A percentile compares a stretch with the other conserved stretches of the same genome.
phyloP scores from a whole-genome alignment of 2,113 vertebrate species.

The Protomyctophum bolini region DNA sequence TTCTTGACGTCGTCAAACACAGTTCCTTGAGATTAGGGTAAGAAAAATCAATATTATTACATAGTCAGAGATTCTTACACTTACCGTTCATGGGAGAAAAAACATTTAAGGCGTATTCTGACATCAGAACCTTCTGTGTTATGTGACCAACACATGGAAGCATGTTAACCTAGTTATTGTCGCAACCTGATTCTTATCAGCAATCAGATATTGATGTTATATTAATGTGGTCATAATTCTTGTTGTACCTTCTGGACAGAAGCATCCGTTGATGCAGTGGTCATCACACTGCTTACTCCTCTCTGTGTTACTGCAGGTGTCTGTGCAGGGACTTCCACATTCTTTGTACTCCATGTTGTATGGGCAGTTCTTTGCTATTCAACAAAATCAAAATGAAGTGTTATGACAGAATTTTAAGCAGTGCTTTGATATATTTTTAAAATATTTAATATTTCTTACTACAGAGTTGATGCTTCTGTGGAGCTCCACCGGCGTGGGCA shows the following conservation, averaged over 20 bases:
- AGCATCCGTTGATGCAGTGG: conserved; percentile 88
- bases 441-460: conserved; percentile 71
- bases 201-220: no score
- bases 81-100: no score
- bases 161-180: no score
- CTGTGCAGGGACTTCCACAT: conserved; percentile 83
- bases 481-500: conserved; percentile 85
- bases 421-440: no score
- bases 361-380: conserved; percentile 79
- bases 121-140: no score
- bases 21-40: conserved; percentile 73
- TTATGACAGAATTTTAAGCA: no score
- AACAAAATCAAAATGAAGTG: conserved; percentile 7
- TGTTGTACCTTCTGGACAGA: conserved; percentile 86
- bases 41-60: neutral
- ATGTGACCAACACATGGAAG: no score
- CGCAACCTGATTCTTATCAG: no score
- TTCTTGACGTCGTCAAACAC: conserved; percentile 86
- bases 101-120: no score
- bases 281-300: conserved; percentile 81
- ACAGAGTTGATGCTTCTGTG: conserved; percentile 81
- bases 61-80: neutral
- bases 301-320: conserved; percentile 86
- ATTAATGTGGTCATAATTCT: no score
- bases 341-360: conserved; percentile 85